Percentiles rank a stretch among this genome's conserved stretches.
Evolutionary conservation across 2,797 vertebrate species (phyloP).

Genomic region (Hyperoplus lanceolatus): DNA sequence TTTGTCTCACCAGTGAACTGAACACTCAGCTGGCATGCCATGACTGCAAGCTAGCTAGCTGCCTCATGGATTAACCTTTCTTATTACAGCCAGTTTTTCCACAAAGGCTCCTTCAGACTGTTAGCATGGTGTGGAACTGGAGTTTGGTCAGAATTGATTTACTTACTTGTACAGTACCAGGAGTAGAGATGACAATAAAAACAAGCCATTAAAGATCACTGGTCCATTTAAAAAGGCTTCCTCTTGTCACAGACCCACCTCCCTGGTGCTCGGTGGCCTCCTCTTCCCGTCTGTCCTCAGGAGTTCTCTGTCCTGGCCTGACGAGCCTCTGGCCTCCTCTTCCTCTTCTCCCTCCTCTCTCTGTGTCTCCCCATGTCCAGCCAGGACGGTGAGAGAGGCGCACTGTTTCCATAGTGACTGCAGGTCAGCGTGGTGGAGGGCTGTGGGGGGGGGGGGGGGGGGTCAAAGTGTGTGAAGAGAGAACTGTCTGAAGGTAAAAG

Average conservation of each 20-base stretch:
- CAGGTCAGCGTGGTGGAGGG: conserved; percentile 79
- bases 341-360: conserved; percentile 39
- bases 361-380: conserved; percentile 38
- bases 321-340: conserved; percentile 39
- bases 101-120: conserved; percentile 4
- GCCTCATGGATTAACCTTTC: conserved; percentile 19
- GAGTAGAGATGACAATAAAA: no score
- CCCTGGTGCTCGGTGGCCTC: conserved; percentile 66
- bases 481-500: background rate
- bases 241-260: conserved; percentile 65
- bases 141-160: background rate
- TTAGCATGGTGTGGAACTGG: background rate
- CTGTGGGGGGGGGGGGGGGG: conserved; percentile 52
- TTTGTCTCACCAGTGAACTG: conserved; percentile 59
- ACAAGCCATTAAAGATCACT: background rate
- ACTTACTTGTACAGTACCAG: background rate
- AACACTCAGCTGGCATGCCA: conserved; percentile 26
- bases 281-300: conserved; percentile 62
- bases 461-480: background rate
- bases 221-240: background rate
- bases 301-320: conserved; percentile 67
- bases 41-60: conserved; percentile 1
- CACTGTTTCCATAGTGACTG: conserved; percentile 80
- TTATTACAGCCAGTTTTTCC: conserved; percentile 3
- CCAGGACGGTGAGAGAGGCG: conserved; percentile 57